Evolutionary conservation across 2,113 vertebrate genomes (phyloP).

Genomic region (Rhynchopsitta pachyrhyncha): DNA sequence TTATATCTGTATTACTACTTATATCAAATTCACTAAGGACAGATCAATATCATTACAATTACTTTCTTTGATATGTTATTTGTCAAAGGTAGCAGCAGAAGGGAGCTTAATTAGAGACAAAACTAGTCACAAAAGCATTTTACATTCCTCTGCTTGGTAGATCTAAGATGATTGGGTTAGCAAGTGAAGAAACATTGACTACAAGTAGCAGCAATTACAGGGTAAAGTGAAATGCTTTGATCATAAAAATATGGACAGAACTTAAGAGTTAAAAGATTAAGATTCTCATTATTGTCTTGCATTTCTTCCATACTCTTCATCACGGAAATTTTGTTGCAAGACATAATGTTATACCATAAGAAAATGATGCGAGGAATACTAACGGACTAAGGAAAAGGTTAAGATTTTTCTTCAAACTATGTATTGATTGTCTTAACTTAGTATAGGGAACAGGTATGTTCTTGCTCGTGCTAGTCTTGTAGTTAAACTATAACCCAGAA

Average conservation of each 20-base stretch:
- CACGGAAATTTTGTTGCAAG: accelerated
- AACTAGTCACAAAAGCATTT: neutral
- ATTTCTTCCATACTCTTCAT: neutral
- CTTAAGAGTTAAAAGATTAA: neutral
- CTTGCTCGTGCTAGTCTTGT: no score
- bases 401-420: no score
- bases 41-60: neutral
- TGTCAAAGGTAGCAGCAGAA: neutral
- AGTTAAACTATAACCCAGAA: no score
- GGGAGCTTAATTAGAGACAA: neutral
- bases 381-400: no score
- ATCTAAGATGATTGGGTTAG: neutral
- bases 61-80: neutral
- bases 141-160: neutral
- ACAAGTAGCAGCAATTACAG: neutral
- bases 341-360: neutral
- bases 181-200: neutral
- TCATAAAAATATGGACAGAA: neutral
- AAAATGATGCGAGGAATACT: neutral
- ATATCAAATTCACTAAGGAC: neutral
- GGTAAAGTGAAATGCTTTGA: neutral
- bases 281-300: neutral
- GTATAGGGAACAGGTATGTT: no score
- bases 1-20: neutral
- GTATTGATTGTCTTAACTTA: no score